These are phyloP conservation scores for Cephalopholis sonnerati DNA, from an alignment of 2,113 vertebrate species.

Conservation along the genomic window DNA sequence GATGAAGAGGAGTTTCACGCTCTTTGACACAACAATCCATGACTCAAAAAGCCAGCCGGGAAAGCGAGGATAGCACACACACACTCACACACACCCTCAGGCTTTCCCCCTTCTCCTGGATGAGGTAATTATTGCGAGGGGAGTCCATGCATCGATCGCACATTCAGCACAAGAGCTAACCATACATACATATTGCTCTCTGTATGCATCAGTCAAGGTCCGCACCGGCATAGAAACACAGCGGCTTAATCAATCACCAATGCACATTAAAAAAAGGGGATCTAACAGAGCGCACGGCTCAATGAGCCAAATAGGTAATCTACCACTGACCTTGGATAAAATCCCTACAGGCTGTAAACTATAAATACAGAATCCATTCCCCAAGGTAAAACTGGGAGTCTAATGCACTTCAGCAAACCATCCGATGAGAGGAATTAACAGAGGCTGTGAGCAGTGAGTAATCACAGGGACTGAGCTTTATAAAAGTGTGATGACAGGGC, in stretches of 20 bases:
- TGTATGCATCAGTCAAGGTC: conserved; percentile 70
- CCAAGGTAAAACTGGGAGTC: conserved; percentile 51
- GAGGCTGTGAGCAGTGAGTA: conserved; percentile 29
- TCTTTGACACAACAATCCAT: conserved; percentile 63
- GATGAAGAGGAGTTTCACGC: conserved; percentile 64
- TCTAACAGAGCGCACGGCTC: conserved; percentile 70
- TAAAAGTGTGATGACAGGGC: background rate
- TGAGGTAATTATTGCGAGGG: conserved; percentile 77
- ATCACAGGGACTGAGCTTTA: background rate
- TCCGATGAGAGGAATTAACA: conserved; percentile 48
- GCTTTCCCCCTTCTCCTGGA: conserved; percentile 59
- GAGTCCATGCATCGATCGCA: conserved; percentile 73
- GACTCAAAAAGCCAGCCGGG: conserved; percentile 47
- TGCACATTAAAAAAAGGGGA: conserved; percentile 68
- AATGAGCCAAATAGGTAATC: conserved; percentile 80
- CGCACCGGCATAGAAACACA: conserved; percentile 65
- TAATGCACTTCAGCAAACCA: conserved; percentile 57
- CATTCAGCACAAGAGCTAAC: conserved; percentile 67
- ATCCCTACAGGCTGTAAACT: conserved; percentile 77
- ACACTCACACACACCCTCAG: conserved; percentile 39
- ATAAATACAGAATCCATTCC: conserved; percentile 76
- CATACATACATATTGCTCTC: conserved; percentile 73
- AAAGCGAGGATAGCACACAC: conserved; percentile 26
- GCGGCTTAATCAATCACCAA: conserved; percentile 75
- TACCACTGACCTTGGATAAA: conserved; percentile 79